These are phyloP conservation scores for Odontocolon sp. DNA, from an alignment of 2,888 invertebrate genomes.

Conservation along the genomic window DNA sequence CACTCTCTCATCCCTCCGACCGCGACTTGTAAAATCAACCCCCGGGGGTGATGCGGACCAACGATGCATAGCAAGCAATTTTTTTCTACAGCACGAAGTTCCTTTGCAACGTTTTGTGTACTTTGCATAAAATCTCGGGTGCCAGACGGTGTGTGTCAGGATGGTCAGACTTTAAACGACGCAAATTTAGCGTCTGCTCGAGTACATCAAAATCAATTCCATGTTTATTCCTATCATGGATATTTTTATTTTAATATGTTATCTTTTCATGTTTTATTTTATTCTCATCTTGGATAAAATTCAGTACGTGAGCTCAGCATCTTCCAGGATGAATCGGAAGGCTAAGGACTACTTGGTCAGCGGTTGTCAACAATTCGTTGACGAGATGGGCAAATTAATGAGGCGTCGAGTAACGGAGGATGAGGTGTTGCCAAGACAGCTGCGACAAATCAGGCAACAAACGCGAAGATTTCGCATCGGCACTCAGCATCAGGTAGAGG, in stretches of 20 bases:
- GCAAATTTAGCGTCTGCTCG: slow-evolving; percentile 42
- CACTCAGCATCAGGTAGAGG: slow-evolving; percentile 41
- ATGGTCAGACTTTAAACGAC: slow-evolving; percentile 63
- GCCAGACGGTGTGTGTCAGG: slow-evolving; percentile 53
- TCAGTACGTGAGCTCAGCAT: neutral
- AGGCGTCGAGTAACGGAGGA: slow-evolving; percentile 36
- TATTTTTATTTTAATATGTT: neutral
- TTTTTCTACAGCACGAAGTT: slow-evolving; percentile 45
- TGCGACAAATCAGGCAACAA: slow-evolving; percentile 66
- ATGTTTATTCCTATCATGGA: slow-evolving; percentile 25
- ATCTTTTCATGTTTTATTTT: neutral
- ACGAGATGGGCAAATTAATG: slow-evolving; percentile 51
- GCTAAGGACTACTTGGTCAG: neutral
- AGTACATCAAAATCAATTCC: slow-evolving; percentile 53
- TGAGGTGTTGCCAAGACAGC: slow-evolving; percentile 52
- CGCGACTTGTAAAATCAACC: slow-evolving; percentile 30
- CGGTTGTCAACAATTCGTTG: slow-evolving; percentile 20
- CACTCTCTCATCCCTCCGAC: slow-evolving; percentile 13
- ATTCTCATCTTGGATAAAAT: neutral
- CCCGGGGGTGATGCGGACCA: slow-evolving; percentile 51
- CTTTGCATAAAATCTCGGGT: slow-evolving; percentile 68
- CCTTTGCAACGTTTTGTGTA: slow-evolving; percentile 52
- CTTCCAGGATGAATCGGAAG: neutral
- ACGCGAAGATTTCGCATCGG: slow-evolving; percentile 52
- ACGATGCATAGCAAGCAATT: slow-evolving; percentile 64